Conservation (phyloP, 2,797 vertebrate species). For the Pelochelys cantorii region DNA sequence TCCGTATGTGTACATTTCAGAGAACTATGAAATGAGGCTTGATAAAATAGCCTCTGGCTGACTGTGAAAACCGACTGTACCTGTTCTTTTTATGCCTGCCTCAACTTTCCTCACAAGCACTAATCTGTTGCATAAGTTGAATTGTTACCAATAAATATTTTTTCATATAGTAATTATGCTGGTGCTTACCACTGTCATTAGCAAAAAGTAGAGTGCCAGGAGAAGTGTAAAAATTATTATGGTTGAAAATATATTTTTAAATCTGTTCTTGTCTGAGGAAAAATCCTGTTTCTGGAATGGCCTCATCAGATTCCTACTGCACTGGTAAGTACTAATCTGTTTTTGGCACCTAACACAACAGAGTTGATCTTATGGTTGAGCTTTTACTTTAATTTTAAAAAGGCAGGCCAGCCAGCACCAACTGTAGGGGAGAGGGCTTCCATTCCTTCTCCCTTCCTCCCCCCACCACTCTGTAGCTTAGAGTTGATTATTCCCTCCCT, state of each 20-base stretch:
- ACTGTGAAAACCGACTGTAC: neutral
- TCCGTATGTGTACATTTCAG: neutral
- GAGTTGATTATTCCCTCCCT: neutral
- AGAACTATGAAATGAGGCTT: neutral
- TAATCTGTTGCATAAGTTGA: neutral
- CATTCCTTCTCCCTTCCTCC: fast-evolving
- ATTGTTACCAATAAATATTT: neutral
- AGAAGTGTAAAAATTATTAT: neutral
- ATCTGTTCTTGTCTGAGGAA: neutral
- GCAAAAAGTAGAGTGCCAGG: neutral
- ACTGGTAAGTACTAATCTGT: fast-evolving
- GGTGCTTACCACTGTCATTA: neutral
- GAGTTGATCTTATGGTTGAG: neutral
- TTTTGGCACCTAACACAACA: neutral
- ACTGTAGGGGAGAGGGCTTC: neutral
- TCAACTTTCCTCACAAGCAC: neutral
- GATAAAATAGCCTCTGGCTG: neutral
- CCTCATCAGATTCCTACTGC: neutral
- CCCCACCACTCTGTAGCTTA: fast-evolving
- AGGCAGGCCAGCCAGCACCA: neutral
- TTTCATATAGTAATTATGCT: neutral
- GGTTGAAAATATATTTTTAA: neutral
- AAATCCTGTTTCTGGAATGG: neutral
- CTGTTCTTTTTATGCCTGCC: fast-evolving
- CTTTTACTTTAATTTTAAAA: neutral